Evolutionary conservation across 1,140 invertebrate species (phyloP).

Genomic region (Drosophila takahashii): DNA sequence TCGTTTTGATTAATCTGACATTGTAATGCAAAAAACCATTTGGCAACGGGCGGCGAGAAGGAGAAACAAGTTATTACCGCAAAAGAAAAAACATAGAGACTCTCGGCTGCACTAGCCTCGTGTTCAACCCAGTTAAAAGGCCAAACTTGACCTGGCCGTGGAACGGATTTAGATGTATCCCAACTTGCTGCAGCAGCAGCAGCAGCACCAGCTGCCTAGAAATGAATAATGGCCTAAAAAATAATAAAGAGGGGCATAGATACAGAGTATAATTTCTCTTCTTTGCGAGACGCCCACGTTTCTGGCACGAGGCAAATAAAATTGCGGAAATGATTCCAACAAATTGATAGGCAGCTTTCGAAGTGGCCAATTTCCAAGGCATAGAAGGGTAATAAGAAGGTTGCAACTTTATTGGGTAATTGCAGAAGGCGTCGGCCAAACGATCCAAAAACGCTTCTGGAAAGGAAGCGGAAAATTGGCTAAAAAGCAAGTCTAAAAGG

Average conservation of each 20-base stretch:
- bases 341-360: slow-evolving; percentile 76
- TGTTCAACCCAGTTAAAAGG: slow-evolving; percentile 76
- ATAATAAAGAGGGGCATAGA: slow-evolving; percentile 24
- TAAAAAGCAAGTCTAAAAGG: not conserved
- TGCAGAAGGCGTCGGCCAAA: slow-evolving; percentile 41
- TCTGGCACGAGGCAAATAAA: slow-evolving; percentile 79
- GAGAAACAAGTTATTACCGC: slow-evolving; percentile 61
- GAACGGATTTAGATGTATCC: slow-evolving; percentile 74
- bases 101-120: slow-evolving; percentile 49
- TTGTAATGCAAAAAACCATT: slow-evolving; percentile 83
- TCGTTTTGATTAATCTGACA: slow-evolving; percentile 83
- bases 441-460: slow-evolving; percentile 22
- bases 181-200: slow-evolving; percentile 20
- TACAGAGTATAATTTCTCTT: slow-evolving; percentile 49
- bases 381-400: slow-evolving; percentile 23
- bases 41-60: slow-evolving; percentile 55
- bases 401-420: slow-evolving; percentile 50
- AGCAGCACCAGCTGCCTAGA: slow-evolving; percentile 44
- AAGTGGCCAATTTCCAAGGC: slow-evolving; percentile 1
- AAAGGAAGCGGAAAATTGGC: not conserved
- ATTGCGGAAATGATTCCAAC: slow-evolving; percentile 81
- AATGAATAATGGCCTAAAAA: slow-evolving; percentile 63
- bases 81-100: slow-evolving; percentile 24
- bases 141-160: slow-evolving; percentile 80
- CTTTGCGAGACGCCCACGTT: slow-evolving; percentile 48